Percentiles rank a stretch among this genome's conserved stretches.
Conservation (phyloP, 2,888 invertebrate genomes). For the Acleris holmiana region DNA sequence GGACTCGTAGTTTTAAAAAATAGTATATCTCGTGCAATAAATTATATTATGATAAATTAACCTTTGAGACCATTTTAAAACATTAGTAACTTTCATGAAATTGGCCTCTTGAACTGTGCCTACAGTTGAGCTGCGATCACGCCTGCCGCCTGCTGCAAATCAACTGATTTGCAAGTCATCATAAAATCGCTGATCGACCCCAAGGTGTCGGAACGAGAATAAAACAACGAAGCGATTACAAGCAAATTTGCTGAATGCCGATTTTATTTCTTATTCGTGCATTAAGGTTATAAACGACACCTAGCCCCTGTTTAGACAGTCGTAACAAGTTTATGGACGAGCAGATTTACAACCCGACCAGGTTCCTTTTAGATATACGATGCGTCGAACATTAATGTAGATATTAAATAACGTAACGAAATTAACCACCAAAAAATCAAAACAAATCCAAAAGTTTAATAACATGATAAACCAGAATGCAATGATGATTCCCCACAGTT, state of each 20-base stretch:
- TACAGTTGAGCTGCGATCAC: too few species aligned
- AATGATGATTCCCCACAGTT: slow-evolving; percentile 63
- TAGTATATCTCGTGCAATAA: too few species aligned
- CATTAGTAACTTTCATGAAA: too few species aligned
- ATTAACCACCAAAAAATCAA: slow-evolving; percentile 11
- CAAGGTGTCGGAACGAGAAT: slow-evolving; percentile 34
- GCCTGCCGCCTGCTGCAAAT: slow-evolving; percentile 16
- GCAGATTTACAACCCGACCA: slow-evolving; percentile 74
- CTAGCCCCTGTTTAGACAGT: slow-evolving; percentile 80
- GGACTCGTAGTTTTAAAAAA: too few species aligned
- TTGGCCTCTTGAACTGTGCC: too few species aligned
- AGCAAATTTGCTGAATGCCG: slow-evolving; percentile 51
- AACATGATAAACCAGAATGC: slow-evolving; percentile 29
- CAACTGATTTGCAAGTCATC: slow-evolving; percentile 17
- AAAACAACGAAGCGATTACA: slow-evolving; percentile 53
- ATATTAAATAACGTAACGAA: slow-evolving; percentile 62
- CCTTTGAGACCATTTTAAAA: too few species aligned
- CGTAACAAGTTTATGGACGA: slow-evolving; percentile 77
- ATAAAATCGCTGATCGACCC: slow-evolving; percentile 25
- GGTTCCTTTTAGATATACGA: slow-evolving; percentile 79
- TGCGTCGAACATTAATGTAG: slow-evolving; percentile 74
- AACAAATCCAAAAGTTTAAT: not conserved
- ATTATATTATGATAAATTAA: too few species aligned
- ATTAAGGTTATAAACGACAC: slow-evolving; percentile 73
- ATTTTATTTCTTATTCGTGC: slow-evolving; percentile 62